A percentile compares a stretch with the other conserved stretches of the same genome.
Conservation (phyloP, 2,888 invertebrate genomes). For the Callimorpha dominula region DNA sequence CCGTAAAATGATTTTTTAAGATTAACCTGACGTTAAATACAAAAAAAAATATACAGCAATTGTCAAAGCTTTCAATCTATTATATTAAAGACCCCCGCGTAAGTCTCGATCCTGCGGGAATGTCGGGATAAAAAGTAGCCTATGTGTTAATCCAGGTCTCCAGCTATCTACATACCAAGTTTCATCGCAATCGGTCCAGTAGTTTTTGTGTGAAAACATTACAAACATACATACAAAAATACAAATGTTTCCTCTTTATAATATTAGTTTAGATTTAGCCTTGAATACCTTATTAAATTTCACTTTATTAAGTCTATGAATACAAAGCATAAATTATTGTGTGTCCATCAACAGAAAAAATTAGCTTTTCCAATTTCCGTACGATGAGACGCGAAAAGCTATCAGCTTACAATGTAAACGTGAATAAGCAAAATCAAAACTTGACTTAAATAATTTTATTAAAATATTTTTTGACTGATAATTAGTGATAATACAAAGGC, state of each 20-base stretch:
- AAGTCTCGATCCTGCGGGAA: too few relatives aligned
- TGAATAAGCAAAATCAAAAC: slow-evolving; percentile 17
- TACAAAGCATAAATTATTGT: slow-evolving; percentile 23
- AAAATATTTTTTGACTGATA: neutral
- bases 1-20: neutral
- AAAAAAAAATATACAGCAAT: neutral
- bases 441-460: neutral
- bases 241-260: too few relatives aligned
- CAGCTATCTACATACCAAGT: too few relatives aligned
- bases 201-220: too few relatives aligned
- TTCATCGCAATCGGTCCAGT: too few relatives aligned
- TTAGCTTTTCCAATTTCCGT: slow-evolving; percentile 44
- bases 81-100: neutral
- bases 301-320: slow-evolving; percentile 10
- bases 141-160: too few relatives aligned
- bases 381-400: slow-evolving; percentile 19
- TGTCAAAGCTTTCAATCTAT: neutral
- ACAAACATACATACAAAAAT: too few relatives aligned
- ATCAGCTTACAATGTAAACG: slow-evolving; percentile 11
- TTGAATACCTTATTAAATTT: neutral
- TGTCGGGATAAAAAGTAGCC: too few relatives aligned
- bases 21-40: neutral
- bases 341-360: slow-evolving; percentile 19
- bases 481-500: neutral
- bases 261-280: too few relatives aligned